phyloP scores from a whole-genome alignment of 2,113 vertebrate species.

The Tapirus terrestris region DNA sequence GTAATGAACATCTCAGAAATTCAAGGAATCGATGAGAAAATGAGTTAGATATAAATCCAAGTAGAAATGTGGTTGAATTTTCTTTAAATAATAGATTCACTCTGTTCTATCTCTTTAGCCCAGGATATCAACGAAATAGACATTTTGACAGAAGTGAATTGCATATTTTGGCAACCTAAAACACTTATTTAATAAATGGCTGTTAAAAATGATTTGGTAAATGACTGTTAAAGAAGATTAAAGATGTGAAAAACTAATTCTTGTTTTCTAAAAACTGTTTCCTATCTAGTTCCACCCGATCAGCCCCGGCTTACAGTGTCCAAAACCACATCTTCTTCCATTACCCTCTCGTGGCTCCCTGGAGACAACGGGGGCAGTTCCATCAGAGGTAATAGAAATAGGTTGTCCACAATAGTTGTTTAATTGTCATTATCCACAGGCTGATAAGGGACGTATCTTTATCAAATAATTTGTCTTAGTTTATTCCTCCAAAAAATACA shows the following conservation, averaged over 20 bases:
- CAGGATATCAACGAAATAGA: slow-evolving; percentile 82
- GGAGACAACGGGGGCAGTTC: slow-evolving; percentile 99
- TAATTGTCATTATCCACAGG: background rate
- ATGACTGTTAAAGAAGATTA: slow-evolving; percentile 72
- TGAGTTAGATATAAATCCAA: slow-evolving; percentile 56
- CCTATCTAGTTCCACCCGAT: slow-evolving; percentile 94
- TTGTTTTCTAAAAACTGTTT: slow-evolving; percentile 80
- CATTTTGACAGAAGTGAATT: slow-evolving; percentile 85
- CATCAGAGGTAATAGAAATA: slow-evolving; percentile 93
- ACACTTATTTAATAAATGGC: slow-evolving; percentile 80
- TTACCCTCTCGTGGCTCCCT: slow-evolving; percentile 98
- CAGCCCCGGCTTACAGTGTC: slow-evolving; percentile 98
- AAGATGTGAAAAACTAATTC: slow-evolving; percentile 74
- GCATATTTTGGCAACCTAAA: slow-evolving; percentile 80
- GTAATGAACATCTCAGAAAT: background rate
- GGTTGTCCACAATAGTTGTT: background rate
- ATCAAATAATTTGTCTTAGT: background rate
- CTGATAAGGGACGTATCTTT: background rate
- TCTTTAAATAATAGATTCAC: slow-evolving; percentile 61
- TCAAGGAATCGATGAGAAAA: slow-evolving; percentile 47
- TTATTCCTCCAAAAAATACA: background rate
- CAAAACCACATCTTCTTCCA: slow-evolving; percentile 98
- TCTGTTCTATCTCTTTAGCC: slow-evolving; percentile 70
- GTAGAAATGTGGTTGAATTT: slow-evolving; percentile 67
- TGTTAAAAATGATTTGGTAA: slow-evolving; percentile 72